Evolutionary conservation across 1,140 invertebrate genomes (phyloP), one percentile per base, ranked within the genome.

Genomic region (Nautilus pompilius): DNA sequence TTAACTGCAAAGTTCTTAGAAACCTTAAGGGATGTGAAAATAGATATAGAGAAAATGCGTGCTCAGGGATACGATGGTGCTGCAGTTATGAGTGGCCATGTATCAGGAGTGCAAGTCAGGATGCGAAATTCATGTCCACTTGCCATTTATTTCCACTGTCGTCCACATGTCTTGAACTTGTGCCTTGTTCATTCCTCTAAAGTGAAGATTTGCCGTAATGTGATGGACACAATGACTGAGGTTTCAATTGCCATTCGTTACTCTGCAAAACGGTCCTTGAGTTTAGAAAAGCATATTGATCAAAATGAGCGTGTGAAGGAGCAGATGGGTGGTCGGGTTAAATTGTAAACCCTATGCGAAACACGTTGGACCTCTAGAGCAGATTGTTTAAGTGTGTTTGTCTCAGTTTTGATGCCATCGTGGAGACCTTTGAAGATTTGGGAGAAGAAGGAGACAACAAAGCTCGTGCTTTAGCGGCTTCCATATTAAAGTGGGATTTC

Each of bases 81-180:
- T 30, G 3, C 3, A 4, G 62, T 61, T 33, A 65, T 65, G 63
- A 41, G 58, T 10, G 36, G 33, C 2, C 22, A 20, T n/a, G 22
- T 53, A 20, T 34, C 32, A 34, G 63, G 63, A 2, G 63, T 65
- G 28, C 63, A 65, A 29, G 63, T 59, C 1, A n/a, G 34, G 3
- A 68, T 68, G 3, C 3, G 45, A 41, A 30, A 48, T 33, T 10
- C 30, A 3, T 15, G 36, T 13, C 66, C 66, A 24, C 20, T 32
- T 5, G 66, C 63, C 4, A 17, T 46, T 3, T 69, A 69, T 54
- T 58, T 33, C 3, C 67, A 69, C 34, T 69, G 67, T 32, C 53
- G 49, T 51, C 55, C 51, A 15, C 67, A 70, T 56, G 48, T 33
- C 46, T 34, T 70, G 10, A 70, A 70, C 46, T 48, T 70, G 22